phyloP scores from a whole-genome alignment of 2,888 invertebrate species.

The Ichneumoninae sp. region DNA sequence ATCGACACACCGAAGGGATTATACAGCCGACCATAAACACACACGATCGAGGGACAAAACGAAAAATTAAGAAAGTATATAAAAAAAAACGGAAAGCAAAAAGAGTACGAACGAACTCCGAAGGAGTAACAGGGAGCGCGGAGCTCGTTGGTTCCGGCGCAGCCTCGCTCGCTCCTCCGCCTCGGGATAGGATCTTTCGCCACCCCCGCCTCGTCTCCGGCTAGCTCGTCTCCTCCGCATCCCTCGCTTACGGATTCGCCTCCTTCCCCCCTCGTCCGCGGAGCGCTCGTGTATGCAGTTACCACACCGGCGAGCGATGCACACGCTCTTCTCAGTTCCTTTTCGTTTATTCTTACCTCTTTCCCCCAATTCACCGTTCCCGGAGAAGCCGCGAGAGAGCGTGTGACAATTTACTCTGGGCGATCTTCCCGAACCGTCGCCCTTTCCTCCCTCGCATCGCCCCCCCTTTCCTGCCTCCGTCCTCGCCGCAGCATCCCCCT shows the following conservation, averaged over 20 bases:
- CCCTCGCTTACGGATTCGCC: neutral
- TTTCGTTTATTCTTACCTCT: conserved; percentile 54
- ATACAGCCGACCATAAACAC: conserved; percentile 39
- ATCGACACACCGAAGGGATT: no score
- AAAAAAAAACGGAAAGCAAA: neutral
- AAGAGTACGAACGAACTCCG: neutral
- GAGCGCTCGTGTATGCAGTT: neutral
- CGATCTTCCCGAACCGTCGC: conserved; percentile 77
- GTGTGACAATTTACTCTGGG: conserved; percentile 84
- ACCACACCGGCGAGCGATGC: conserved; percentile 17
- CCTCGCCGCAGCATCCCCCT: conserved; percentile 32
- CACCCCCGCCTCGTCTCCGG: conserved; percentile 75
- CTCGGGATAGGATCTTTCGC: conserved; percentile 81
- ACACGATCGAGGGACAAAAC: conserved; percentile 15
- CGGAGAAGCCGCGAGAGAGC: conserved; percentile 75
- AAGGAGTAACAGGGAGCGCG: conserved; percentile 44
- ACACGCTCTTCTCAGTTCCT: conserved; percentile 36
- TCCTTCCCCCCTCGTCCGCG: neutral
- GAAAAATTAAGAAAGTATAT: conserved; percentile 23
- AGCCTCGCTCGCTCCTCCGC: conserved; percentile 69
- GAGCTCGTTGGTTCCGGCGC: conserved; percentile 61
- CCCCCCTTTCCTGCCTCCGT: conserved; percentile 23
- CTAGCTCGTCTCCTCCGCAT: conserved; percentile 53
- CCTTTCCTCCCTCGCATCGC: conserved; percentile 64
- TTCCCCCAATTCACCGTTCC: conserved; percentile 63